Evolutionary conservation across 35 echinoderm and acorn worm species (phyloP).

Genomic region (Heliocidaris erythrogramma): DNA sequence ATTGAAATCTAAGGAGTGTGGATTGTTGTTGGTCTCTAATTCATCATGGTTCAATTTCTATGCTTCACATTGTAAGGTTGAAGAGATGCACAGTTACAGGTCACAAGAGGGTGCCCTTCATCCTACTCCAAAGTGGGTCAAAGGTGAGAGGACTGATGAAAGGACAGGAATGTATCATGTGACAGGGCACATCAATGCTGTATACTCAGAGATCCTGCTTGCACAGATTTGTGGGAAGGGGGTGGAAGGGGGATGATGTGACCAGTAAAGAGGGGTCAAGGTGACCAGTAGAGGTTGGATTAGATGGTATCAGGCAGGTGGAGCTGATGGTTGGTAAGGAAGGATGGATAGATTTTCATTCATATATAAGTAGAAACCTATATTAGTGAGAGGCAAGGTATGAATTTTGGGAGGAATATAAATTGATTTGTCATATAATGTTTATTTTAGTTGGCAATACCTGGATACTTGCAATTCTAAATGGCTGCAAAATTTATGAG

Average conservation of each 20-base stretch:
- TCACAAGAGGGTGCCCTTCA: background rate
- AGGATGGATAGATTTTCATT: too few relatives aligned
- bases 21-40: too few relatives aligned
- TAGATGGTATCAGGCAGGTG: background rate
- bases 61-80: background rate
- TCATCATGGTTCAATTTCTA: too few relatives aligned
- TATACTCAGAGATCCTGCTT: constrained; percentile 79
- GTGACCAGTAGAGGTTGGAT: constrained; percentile 1
- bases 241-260: background rate
- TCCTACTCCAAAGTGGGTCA: background rate
- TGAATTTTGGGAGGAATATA: background rate
- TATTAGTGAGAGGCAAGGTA: background rate
- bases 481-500: too few relatives aligned
- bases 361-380: background rate
- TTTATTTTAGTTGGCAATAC: too few relatives aligned
- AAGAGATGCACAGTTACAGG: background rate
- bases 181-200: constrained; percentile 70
- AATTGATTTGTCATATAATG: too few relatives aligned
- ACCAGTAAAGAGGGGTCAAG: background rate
- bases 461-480: too few relatives aligned
- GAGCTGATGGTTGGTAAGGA: background rate
- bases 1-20: too few relatives aligned
- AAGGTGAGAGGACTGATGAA: constrained; percentile 1
- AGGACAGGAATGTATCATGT: constrained; percentile 59
- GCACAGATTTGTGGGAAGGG: constrained; percentile 60